Evolutionary conservation across 2,113 vertebrate genomes (phyloP), one percentile per base, ranked within the genome.

Genomic region (Nycticryphes semicollaris): DNA sequence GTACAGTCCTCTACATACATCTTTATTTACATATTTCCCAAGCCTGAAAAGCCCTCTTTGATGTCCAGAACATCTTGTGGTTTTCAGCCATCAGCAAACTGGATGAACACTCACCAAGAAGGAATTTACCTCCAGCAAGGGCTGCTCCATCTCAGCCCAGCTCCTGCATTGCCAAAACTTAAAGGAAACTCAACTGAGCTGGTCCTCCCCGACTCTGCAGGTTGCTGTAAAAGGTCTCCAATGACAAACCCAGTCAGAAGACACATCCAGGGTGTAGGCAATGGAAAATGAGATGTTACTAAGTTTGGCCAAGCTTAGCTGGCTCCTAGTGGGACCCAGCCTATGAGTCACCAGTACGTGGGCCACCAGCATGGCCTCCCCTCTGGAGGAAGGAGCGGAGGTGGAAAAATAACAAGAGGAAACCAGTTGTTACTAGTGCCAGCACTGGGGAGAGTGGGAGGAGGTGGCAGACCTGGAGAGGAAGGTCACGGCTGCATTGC

Each of bases 401-500:
- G 92, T 95, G 90, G 94, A 93, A 96, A 89, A 96, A 96, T 89
- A 96, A 89, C 91, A 81, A 91, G 93, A 97, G 92, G 95, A 97
- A 97, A 94, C 85, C 87, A 93, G 85, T 14, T 78, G 74, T 95
- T 94, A 93, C 92, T 91, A 94, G 95, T 91, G 94, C 92, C 96
- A 97, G 90, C 92, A 87, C 87, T 37, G 17, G 84, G 78, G 47
- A 90, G 90, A 91, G 87, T 75, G 74, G 92, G 94, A 94, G 94
- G 95, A 97, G 85, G 95, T 90, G 78, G 87, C 92, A 94, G 90
- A 69, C 82, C 94, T 93, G 92, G 77, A 84, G 66, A 43, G 77
- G 94, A 96, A 91, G 96, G 93, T 96, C 95, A 96, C 43, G 77
- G 56, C 68, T 87, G 59, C 28, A 14, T 7, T 89, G 59, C 33